Conservation (phyloP, 2,888 invertebrate species). For the Melinaea menophilus region DNA sequence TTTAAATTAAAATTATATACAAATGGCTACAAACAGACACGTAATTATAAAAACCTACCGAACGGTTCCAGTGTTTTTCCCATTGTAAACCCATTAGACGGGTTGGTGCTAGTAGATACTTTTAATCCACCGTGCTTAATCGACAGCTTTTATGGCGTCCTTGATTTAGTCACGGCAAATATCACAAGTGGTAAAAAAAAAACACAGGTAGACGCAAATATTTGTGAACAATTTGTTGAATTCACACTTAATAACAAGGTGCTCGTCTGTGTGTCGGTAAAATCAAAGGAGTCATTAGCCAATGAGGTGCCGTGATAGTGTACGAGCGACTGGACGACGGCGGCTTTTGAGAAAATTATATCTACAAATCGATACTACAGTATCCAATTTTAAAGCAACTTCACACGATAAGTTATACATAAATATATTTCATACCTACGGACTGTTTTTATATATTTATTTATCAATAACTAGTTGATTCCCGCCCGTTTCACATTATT, state of each 20-base stretch:
- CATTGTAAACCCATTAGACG: constrained; percentile 36
- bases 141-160: constrained; percentile 59
- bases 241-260: constrained; percentile 76
- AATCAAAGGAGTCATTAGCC: constrained; percentile 67
- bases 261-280: constrained; percentile 51
- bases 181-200: constrained; percentile 61
- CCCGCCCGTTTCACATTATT: no score
- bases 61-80: constrained; percentile 28
- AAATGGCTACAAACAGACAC: no score
- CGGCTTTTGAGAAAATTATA: constrained; percentile 27
- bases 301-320: constrained; percentile 57
- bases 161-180: constrained; percentile 67
- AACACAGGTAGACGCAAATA: constrained; percentile 75
- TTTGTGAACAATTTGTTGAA: constrained; percentile 76
- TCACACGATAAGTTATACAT: neutral
- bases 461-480: no score
- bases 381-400: neutral
- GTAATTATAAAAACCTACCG: constrained; percentile 17
- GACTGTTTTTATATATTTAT: no score
- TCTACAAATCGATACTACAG: constrained; percentile 5
- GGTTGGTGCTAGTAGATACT: constrained; percentile 34
- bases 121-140: constrained; percentile 61
- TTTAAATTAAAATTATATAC: no score
- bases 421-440: no score
- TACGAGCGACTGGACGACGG: constrained; percentile 46